phyloP scores from a whole-genome alignment of 2,888 invertebrate species.

The Tiliacea aurago region DNA sequence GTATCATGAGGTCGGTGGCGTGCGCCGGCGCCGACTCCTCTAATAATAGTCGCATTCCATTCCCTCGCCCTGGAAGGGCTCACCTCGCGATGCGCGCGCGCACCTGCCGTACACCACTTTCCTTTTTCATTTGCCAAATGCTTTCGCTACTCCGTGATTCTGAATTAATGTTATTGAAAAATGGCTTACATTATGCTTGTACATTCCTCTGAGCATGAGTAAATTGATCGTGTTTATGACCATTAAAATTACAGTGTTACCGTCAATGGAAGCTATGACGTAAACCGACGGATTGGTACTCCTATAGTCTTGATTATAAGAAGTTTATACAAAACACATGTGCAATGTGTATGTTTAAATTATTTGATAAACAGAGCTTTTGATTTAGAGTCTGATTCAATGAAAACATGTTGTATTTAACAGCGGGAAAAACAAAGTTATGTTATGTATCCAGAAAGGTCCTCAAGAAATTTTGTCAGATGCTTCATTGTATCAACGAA shows the following conservation, averaged over 20 bases:
- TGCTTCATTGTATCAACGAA: conserved; percentile 47
- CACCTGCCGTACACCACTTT: conserved; percentile 85
- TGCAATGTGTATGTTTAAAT: conserved; percentile 28
- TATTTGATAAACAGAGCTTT: conserved; percentile 14
- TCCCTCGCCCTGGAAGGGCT: conserved; percentile 77
- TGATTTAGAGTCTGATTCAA: conserved; percentile 23
- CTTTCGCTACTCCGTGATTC: conserved; percentile 74
- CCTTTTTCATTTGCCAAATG: conserved; percentile 83
- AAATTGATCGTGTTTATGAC: conserved; percentile 43
- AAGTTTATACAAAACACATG: conserved; percentile 29
- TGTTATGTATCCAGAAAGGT: conserved; percentile 36
- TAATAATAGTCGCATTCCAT: conserved; percentile 89
- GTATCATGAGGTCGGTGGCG: conserved; percentile 76
- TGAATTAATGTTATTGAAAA: conserved; percentile 61
- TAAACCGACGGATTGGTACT: conserved; percentile 28
- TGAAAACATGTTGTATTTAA: neutral
- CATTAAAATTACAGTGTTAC: conserved; percentile 29
- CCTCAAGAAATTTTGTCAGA: conserved; percentile 44
- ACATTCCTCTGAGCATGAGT: conserved; percentile 32
- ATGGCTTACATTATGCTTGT: conserved; percentile 41
- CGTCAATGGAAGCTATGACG: conserved; percentile 36
- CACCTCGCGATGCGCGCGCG: conserved; percentile 72
- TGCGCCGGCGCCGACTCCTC: conserved; percentile 85
- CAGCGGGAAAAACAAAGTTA: neutral
- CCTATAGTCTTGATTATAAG: conserved; percentile 23